These are phyloP conservation scores for Cataglyphis livida DNA, from an alignment of 2,888 invertebrate species.

Conservation along the genomic window DNA sequence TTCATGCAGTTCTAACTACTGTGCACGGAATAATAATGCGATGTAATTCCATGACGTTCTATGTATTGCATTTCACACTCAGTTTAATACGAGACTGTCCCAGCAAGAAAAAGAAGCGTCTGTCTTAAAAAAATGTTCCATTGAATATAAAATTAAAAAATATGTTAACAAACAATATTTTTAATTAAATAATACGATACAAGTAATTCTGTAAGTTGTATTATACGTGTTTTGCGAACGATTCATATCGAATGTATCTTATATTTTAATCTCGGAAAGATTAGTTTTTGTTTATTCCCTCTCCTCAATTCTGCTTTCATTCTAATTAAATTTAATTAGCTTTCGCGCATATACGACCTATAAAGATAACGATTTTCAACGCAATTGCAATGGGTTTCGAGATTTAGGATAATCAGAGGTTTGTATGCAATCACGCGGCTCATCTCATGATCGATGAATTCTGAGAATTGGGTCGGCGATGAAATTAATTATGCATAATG, in stretches of 20 bases:
- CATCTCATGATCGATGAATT: slow-evolving; percentile 63
- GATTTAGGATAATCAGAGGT: slow-evolving; percentile 66
- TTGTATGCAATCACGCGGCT: slow-evolving; percentile 60
- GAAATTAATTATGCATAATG: slow-evolving; percentile 55
- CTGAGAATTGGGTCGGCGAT: slow-evolving; percentile 55
- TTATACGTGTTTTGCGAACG: background rate
- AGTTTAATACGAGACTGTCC: background rate
- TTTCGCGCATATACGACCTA: slow-evolving; percentile 17
- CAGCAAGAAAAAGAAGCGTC: background rate
- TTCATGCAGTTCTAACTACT: slow-evolving; percentile 60
- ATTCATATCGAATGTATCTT: background rate
- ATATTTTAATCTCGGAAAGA: background rate
- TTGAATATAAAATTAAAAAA: slow-evolving; percentile 3
- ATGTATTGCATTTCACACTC: slow-evolving; percentile 36
- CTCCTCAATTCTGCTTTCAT: slow-evolving; percentile 31
- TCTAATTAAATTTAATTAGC: slow-evolving; percentile 52
- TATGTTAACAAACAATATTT: background rate
- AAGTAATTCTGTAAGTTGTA: background rate
- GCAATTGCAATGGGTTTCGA: slow-evolving; percentile 21
- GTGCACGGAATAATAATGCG: slow-evolving; percentile 69
- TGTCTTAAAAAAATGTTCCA: background rate
- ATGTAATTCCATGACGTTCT: slow-evolving; percentile 60
- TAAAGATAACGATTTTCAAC: slow-evolving; percentile 35
- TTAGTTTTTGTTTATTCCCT: background rate
- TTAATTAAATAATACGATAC: background rate